Percentiles rank a stretch among this genome's conserved stretches.
These are phyloP conservation scores for Leptatherina wallacei DNA, from an alignment of 2,797 vertebrate species.

Conservation along the genomic window DNA sequence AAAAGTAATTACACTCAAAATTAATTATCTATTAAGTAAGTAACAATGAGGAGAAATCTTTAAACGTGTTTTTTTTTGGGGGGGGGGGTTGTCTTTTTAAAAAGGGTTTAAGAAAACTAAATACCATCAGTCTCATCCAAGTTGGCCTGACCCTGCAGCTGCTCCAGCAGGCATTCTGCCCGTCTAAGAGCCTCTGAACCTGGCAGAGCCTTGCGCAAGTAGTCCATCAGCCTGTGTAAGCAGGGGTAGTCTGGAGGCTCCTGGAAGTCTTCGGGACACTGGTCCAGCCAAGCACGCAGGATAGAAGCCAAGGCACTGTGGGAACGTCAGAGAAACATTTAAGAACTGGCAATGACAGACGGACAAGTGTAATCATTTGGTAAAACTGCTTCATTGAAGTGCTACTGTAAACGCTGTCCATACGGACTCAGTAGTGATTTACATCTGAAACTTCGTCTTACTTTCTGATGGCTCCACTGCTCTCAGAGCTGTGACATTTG, in stretches of 20 bases:
- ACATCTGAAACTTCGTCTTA: slow-evolving; percentile 59
- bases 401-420: neutral
- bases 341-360: neutral
- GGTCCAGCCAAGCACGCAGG: slow-evolving; percentile 92
- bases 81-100: too few relatives aligned
- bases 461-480: slow-evolving; percentile 80
- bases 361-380: neutral
- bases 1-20: neutral
- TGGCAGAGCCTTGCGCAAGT: slow-evolving; percentile 86
- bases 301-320: slow-evolving; percentile 90
- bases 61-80: too few relatives aligned
- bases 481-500: slow-evolving; percentile 66
- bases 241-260: slow-evolving; percentile 88
- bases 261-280: slow-evolving; percentile 94
- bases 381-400: neutral
- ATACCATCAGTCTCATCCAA: slow-evolving; percentile 85
- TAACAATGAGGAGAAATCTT: neutral
- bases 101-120: neutral
- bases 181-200: slow-evolving; percentile 88
- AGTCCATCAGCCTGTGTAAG: slow-evolving; percentile 87
- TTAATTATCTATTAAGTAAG: neutral
- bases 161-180: slow-evolving; percentile 88
- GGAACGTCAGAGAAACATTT: slow-evolving; percentile 6
- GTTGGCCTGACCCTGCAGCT: slow-evolving; percentile 86
- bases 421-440: neutral